These are phyloP conservation scores for Thinocorus orbignyianus DNA, from an alignment of 2,113 vertebrate genomes.

Conservation along the genomic window DNA sequence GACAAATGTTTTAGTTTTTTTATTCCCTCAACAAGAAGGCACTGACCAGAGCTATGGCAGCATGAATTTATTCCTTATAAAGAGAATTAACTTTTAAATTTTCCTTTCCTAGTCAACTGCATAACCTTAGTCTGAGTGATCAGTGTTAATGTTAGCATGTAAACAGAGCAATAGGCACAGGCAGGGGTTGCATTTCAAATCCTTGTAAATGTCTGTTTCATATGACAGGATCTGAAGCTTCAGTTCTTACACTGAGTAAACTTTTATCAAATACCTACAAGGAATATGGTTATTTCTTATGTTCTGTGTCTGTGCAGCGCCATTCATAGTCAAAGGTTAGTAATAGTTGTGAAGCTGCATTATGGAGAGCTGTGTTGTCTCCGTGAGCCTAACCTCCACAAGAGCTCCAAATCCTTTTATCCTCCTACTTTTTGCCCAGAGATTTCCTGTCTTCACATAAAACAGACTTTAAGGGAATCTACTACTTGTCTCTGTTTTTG, in stretches of 20 bases:
- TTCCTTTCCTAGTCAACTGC: background rate
- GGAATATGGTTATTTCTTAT: background rate
- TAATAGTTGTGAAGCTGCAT: background rate
- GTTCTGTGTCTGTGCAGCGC: background rate
- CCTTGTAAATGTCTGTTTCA: background rate
- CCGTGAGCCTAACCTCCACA: background rate
- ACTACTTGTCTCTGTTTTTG: background rate
- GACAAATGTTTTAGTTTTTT: background rate
- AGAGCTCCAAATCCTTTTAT: background rate
- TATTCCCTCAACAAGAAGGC: background rate
- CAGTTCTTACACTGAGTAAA: background rate
- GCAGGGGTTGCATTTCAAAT: background rate
- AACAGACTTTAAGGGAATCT: background rate
- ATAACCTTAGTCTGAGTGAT: background rate
- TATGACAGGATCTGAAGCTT: background rate
- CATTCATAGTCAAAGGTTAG: background rate
- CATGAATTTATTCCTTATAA: background rate
- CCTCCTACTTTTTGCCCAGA: too few species aligned
- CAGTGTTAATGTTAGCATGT: background rate
- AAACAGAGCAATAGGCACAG: background rate
- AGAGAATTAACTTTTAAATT: background rate
- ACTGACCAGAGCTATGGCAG: background rate
- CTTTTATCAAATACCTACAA: background rate
- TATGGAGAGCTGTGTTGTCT: background rate
- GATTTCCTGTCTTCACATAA: background rate